Evolutionary conservation across 2,113 vertebrate genomes (phyloP).

Genomic region (Gadus macrocephalus): DNA sequence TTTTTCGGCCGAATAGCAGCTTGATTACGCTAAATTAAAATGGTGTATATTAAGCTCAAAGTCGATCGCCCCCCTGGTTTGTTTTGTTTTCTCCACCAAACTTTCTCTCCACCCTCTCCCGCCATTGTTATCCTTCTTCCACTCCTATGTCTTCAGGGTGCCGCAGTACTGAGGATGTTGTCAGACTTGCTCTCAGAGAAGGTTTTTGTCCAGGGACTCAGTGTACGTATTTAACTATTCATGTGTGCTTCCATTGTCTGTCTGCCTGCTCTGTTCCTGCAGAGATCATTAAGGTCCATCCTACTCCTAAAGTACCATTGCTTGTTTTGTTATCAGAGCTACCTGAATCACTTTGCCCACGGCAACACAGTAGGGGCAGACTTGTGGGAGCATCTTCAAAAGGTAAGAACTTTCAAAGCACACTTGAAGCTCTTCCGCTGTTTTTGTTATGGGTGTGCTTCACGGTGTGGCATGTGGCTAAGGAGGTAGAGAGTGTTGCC

Average conservation of each 20-base stretch:
- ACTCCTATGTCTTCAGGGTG: constrained; percentile 72
- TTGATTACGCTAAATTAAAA: no score
- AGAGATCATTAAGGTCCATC: not conserved
- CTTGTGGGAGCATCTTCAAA: constrained; percentile 82
- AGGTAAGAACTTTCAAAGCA: constrained; percentile 53
- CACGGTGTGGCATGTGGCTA: not conserved
- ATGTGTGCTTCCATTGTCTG: not conserved
- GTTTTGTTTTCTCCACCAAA: not conserved
- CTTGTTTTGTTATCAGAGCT: constrained; percentile 49
- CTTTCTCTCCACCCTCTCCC: not conserved
- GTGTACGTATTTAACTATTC: constrained; percentile 64
- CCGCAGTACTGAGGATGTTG: constrained; percentile 87
- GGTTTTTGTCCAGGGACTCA: constrained; percentile 78
- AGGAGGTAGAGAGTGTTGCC: no score
- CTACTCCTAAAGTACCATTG: not conserved
- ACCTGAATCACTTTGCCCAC: constrained; percentile 75
- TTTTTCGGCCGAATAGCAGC: no score
- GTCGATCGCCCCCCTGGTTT: not conserved
- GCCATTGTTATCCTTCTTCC: not conserved
- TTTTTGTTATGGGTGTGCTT: not conserved
- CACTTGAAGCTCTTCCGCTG: not conserved
- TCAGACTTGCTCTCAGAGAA: constrained; percentile 80
- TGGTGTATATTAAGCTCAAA: no score
- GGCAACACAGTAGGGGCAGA: constrained; percentile 76
- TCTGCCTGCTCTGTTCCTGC: not conserved